Conservation (phyloP, 2,797 vertebrate genomes). For the Sebastes aleutianus region DNA sequence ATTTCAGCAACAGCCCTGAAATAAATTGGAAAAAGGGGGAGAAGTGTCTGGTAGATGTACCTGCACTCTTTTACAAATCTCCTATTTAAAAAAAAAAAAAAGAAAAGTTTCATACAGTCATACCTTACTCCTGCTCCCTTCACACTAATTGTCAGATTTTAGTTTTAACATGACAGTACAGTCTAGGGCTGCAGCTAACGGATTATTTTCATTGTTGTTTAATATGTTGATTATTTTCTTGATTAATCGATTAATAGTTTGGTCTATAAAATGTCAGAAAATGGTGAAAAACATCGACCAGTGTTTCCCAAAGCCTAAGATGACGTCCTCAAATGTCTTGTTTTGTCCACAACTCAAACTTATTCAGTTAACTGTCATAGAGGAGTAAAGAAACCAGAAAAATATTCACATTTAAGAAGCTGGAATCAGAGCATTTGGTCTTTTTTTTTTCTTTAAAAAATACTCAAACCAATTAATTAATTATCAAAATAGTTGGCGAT, state of each 20-base stretch:
- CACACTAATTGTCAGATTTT: background rate
- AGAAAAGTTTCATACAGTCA: background rate
- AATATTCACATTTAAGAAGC: too few species aligned
- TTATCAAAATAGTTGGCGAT: too few species aligned
- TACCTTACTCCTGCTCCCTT: background rate
- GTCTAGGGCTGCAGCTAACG: background rate
- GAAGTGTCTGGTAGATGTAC: slow-evolving; percentile 19
- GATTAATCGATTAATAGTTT: too few species aligned
- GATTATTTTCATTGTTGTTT: too few species aligned
- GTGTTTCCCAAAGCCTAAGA: too few species aligned
- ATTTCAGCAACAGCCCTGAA: slow-evolving; percentile 65
- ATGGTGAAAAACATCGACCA: too few species aligned
- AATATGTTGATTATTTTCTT: too few species aligned
- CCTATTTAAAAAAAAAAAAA: background rate
- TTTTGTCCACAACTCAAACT: fast-evolving
- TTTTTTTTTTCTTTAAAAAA: too few species aligned
- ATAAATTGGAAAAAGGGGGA: slow-evolving; percentile 58
- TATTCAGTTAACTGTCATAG: too few species aligned
- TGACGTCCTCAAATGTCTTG: too few species aligned
- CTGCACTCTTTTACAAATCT: slow-evolving; percentile 18
- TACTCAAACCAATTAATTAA: too few species aligned
- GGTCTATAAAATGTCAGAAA: fast-evolving
- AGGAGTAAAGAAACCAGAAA: too few species aligned
- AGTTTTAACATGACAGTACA: background rate
- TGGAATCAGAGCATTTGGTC: fast-evolving